Conservation (phyloP, 2,888 invertebrate genomes). For the Tolmerus cingulatus region DNA sequence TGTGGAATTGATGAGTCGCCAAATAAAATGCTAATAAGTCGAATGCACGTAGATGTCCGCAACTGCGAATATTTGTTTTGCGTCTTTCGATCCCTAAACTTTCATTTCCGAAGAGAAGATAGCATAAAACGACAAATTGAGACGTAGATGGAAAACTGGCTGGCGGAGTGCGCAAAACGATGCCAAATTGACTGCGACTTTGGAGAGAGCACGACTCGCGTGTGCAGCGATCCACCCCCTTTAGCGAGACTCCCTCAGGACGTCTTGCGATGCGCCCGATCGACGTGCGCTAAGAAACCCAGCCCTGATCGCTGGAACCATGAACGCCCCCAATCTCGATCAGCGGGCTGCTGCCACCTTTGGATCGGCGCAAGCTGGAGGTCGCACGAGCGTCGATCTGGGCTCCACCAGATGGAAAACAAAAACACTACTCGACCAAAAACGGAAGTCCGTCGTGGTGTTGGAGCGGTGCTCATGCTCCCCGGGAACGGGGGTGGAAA, state of each 20-base stretch:
- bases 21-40: background rate
- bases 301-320: background rate
- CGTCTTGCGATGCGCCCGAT: background rate
- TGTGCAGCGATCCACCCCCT: background rate
- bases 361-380: background rate
- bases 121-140: background rate
- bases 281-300: background rate
- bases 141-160: background rate
- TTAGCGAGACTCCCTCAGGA: background rate
- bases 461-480: background rate
- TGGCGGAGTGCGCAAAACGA: background rate
- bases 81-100: background rate
- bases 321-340: background rate
- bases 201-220: background rate
- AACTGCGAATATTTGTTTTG: background rate
- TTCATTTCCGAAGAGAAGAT: background rate
- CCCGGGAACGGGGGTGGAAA: background rate
- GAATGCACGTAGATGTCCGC: background rate
- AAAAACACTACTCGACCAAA: background rate
- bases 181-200: background rate
- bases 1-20: background rate
- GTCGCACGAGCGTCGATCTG: background rate
- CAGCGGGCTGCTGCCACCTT: background rate
- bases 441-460: background rate
- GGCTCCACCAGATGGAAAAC: background rate